phyloP scores from a whole-genome alignment of 2,888 invertebrate species.

The Barypeithes pellucidus region DNA sequence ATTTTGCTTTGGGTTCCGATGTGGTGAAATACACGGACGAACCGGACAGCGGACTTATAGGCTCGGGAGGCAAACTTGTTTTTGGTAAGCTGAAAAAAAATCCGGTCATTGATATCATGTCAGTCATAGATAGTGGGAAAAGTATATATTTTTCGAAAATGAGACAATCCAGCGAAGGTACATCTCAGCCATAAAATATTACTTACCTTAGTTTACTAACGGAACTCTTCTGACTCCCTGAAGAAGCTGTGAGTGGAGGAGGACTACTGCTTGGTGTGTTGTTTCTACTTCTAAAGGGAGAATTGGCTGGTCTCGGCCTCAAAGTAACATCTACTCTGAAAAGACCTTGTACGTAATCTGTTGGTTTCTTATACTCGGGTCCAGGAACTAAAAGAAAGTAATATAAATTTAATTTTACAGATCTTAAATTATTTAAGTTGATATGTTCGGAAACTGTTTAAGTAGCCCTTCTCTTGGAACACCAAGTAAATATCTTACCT shows the following conservation, averaged over 20 bases:
- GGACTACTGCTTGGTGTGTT: conserved; percentile 67
- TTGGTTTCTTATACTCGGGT: conserved; percentile 79
- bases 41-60: conserved; percentile 73
- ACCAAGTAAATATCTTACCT: conserved; percentile 66
- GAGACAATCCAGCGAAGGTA: background rate
- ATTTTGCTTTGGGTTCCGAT: conserved; percentile 79
- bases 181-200: conserved; percentile 7
- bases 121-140: too few relatives aligned
- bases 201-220: conserved; percentile 62
- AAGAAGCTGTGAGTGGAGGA: conserved; percentile 64
- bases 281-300: conserved; percentile 67
- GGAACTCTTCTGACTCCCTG: conserved; percentile 55
- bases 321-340: conserved; percentile 76
- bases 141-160: background rate
- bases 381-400: conserved; percentile 73
- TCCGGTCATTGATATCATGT: too few relatives aligned
- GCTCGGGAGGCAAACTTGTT: conserved; percentile 63
- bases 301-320: conserved; percentile 70
- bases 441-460: too few relatives aligned
- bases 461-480: too few relatives aligned
- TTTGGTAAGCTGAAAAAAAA: conserved; percentile 57
- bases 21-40: conserved; percentile 79
- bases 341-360: conserved; percentile 80
- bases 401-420: background rate
- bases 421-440: too few relatives aligned